These are phyloP conservation scores for Napeogenes inachia DNA, from an alignment of 2,888 invertebrate genomes.

Conservation along the genomic window DNA sequence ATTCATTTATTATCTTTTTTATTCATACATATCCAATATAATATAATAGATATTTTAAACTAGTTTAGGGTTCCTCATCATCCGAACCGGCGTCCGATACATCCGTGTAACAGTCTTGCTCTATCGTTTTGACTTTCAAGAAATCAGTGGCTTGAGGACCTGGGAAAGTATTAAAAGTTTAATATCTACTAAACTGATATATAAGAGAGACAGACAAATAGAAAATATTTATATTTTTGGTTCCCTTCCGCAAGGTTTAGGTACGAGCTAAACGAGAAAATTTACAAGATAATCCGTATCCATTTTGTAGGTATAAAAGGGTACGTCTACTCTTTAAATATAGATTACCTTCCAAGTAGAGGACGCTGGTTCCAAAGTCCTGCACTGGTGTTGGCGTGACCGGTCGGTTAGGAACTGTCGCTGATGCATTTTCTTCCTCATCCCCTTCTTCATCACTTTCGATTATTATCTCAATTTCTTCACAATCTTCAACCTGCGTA, in stretches of 20 bases:
- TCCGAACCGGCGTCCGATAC: conserved; percentile 71
- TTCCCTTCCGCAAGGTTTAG: no score
- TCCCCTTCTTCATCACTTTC: conserved; percentile 55
- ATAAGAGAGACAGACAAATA: no score
- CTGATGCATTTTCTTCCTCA: conserved; percentile 42
- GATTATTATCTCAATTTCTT: conserved; percentile 66
- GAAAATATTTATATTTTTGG: no score
- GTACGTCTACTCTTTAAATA: conserved; percentile 10
- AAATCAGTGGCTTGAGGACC: conserved; percentile 61
- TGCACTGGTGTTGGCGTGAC: conserved; percentile 67
- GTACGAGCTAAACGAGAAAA: no score
- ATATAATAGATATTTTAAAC: not conserved
- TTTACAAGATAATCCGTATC: no score
- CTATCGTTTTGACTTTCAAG: conserved; percentile 59
- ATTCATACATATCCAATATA: no score
- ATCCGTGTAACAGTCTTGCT: conserved; percentile 68
- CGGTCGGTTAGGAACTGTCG: conserved; percentile 43
- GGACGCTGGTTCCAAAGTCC: conserved; percentile 63
- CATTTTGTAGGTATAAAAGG: no score
- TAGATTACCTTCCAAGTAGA: conserved; percentile 59
- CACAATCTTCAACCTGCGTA: conserved; percentile 68
- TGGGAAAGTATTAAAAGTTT: conserved; percentile 37
- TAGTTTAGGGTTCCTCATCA: conserved; percentile 44
- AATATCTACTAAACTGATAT: no score
- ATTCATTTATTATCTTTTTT: no score